Evolutionary conservation across 92 coral and sea anemone genomes (phyloP), one percentile per base, ranked within the genome.

Genomic region (Pocillopora meandrina): DNA sequence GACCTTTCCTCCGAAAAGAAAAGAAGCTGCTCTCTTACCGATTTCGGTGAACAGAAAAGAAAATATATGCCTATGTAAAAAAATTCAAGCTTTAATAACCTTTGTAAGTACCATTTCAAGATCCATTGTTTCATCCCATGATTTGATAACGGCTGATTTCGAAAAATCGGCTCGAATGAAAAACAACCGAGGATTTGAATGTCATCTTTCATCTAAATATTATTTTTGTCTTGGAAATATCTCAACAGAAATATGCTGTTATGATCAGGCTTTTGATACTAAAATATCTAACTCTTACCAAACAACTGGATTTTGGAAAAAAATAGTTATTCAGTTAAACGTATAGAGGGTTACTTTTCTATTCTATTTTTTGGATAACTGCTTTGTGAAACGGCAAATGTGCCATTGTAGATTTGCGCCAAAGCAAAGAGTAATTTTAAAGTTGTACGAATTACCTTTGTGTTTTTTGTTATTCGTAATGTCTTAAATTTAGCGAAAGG

Each of bases 231-330:
- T 70, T 36, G n/a, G 26, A 34, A 68, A 33, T 16, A 35, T 70
- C 20, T 75, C 59, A 21, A 9, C 31, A 12, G 9, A 15, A 12
- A 61, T 13, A 15, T 60, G 21, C 55, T 61, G 69, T 61, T 66
- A 56, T 65, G 76, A 66, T 18, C 12, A 55, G 1, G 60, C 23
- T 18, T 10, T 20, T 56, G 52, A 70, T 34, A 59, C 18, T 58
- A 34, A 68, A 49, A 68, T 56, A n/a, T 70, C 20, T 57, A 33
- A 2, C 11, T 16, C 67, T 67, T 56, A 15, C 56, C 14, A 71
- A 81, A 71, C 77, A 58, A 71, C 19, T 8, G 77, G n/a, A 21
- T 59, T 60, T 26, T 71, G 71, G 85, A 58, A 70, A 35, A 81
- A 18, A 19, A 36, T 16, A 42, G 17, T 6, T 56, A 2, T 15